phyloP scores from a whole-genome alignment of 2,113 vertebrate genomes.

The Urocolius indicus region DNA sequence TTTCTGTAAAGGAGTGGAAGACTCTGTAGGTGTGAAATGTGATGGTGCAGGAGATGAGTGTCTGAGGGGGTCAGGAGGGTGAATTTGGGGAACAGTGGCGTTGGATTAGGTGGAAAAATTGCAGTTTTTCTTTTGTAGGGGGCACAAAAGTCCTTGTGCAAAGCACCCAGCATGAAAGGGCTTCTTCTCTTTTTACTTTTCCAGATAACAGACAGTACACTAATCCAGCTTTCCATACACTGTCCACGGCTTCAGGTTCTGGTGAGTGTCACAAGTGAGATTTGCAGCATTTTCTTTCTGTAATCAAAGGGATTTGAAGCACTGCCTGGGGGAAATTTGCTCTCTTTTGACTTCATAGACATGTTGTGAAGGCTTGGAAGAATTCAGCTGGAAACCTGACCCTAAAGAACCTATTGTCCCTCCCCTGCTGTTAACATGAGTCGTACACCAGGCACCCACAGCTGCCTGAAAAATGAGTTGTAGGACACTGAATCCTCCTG shows the following conservation, averaged over 20 bases:
- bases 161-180: fast-evolving
- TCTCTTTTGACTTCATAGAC: not conserved
- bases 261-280: constrained; percentile 78
- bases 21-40: not conserved
- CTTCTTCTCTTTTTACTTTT: not conserved
- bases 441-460: not conserved
- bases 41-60: not conserved
- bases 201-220: constrained; percentile 94
- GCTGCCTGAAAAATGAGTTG: not conserved
- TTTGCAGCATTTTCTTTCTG: not conserved
- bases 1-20: not conserved
- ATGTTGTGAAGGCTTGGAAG: fast-evolving
- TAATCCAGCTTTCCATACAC: constrained; percentile 97
- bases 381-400: not conserved
- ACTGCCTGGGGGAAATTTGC: not conserved
- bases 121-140: fast-evolving
- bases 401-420: not conserved
- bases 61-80: not conserved
- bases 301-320: not conserved
- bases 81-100: not conserved
- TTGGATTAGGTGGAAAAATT: not conserved
- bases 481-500: not conserved
- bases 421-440: not conserved
- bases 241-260: constrained; percentile 97
- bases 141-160: not conserved